A percentile compares a stretch with the other conserved stretches of the same genome.
These are phyloP conservation scores for Poecilia wingei DNA, from an alignment of 2,797 vertebrate genomes.

Conservation along the genomic window DNA sequence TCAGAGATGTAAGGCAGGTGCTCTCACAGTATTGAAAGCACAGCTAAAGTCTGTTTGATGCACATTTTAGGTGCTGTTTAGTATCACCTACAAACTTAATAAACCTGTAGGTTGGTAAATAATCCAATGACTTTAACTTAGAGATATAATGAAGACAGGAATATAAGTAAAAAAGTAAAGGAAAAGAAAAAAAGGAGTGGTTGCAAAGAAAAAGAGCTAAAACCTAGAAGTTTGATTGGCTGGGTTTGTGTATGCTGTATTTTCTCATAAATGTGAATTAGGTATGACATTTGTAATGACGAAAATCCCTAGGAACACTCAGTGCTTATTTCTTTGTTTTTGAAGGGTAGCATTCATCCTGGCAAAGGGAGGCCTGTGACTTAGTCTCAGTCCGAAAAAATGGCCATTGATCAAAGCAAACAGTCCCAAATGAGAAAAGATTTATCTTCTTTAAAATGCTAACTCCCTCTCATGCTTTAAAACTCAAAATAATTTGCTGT, in stretches of 20 bases:
- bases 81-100: neutral
- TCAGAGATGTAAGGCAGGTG: neutral
- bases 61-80: neutral
- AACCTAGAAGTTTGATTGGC: neutral
- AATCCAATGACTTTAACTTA: neutral
- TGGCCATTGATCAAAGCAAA: slow-evolving; percentile 2
- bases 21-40: neutral
- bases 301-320: neutral
- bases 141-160: neutral
- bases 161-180: neutral
- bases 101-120: neutral
- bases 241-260: neutral
- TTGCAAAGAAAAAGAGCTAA: neutral
- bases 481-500: neutral
- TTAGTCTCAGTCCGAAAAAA: neutral
- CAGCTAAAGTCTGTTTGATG: neutral
- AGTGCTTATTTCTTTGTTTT: slow-evolving; percentile 15
- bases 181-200: neutral
- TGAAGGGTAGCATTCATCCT: slow-evolving; percentile 28
- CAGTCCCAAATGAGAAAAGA: neutral
- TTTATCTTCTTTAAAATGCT: neutral
- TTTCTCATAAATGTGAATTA: slow-evolving; percentile 12
- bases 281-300: slow-evolving; percentile 1
- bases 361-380: slow-evolving; percentile 1
- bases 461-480: neutral